These are phyloP conservation scores for Popillia japonica DNA, from an alignment of 1,140 invertebrate genomes.

Conservation along the genomic window DNA sequence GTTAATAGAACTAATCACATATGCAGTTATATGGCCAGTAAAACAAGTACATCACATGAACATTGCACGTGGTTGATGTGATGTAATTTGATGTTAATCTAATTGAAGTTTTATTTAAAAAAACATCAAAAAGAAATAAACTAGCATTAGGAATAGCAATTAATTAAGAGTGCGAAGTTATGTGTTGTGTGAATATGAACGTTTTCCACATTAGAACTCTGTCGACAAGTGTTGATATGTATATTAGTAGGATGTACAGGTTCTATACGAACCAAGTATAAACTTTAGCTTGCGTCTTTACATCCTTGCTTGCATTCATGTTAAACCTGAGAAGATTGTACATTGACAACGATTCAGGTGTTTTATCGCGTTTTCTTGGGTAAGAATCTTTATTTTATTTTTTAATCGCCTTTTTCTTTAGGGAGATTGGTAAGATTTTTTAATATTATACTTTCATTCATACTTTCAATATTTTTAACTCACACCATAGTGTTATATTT, in stretches of 20 bases:
- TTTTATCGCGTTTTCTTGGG: conserved; percentile 38
- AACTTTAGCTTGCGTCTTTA: not conserved
- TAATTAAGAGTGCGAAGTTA: conserved; percentile 43
- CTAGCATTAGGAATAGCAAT: conserved; percentile 18
- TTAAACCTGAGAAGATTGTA: conserved; percentile 29
- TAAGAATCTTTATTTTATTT: conserved; percentile 41
- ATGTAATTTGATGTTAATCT: conserved; percentile 33
- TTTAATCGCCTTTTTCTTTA: conserved; percentile 36
- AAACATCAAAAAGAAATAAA: conserved; percentile 1
- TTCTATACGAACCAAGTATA: not conserved
- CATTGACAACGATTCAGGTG: conserved; percentile 26
- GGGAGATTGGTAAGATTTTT: conserved; percentile 45
- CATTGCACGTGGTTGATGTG: conserved; percentile 30
- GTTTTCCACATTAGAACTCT: conserved; percentile 1
- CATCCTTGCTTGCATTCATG: not conserved
- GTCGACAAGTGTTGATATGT: conserved; percentile 22
- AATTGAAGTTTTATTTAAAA: conserved; percentile 18
- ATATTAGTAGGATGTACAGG: not conserved
- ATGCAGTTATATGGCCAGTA: conserved; percentile 25
- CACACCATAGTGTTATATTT: not conserved
- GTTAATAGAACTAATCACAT: too few relatives aligned
- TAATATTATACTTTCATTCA: conserved; percentile 35
- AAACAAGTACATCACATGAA: conserved; percentile 35
- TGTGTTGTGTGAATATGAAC: conserved; percentile 44
- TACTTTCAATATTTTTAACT: not conserved